Base-by-base conservation (phyloP, 1,140 invertebrate genomes). In the Acromyrmex heyeri region DNA sequence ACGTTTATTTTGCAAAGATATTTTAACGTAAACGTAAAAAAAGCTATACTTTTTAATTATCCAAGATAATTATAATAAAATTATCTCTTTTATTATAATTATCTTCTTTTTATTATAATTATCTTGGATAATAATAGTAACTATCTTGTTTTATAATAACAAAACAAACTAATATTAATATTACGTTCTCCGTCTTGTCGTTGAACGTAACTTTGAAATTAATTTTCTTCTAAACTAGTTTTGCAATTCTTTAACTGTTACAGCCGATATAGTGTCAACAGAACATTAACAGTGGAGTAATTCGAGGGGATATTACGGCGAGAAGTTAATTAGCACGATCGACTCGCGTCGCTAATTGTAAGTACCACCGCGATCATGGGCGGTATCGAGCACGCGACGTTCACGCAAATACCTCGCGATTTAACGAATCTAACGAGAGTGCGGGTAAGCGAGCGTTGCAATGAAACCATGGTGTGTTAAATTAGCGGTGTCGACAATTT, bases 401-500 rank as follows among this genome's bases (percentile, higher is more conserved):
- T 70, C 67, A 44, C 53, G 59, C 57, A 24, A 69, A 57, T 79
- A 57, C 27, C 65, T 16, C 65, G 65, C 78, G 85, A 78, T 21
- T 89, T 87, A 81, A 30, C 55, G 88, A 85, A 48, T 85, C 59
- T 89, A 90, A 85, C 86, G 81, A 86, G 53, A 16, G 59, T 10
- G 30, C 24, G 73, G 48, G 24, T 67, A 61, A 65, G 24, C 50
- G 75, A 24, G 14, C 61, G 59, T 67, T 50, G 75, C 50, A 12
- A 79, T 53, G 76, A 90, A 87, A 83, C 53, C n/a, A 61, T 72
- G 75, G 69, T 73, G 72, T 87, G 72, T 87, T 78, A 83, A 90
- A 89, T 90, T 78, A 90, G 65, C 72, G 86, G 21, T 57, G 27
- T 72, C 85, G 59, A 34, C 67, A 81, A 59, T 90, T 90, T 90